Evolutionary conservation across 2,113 vertebrate genomes (phyloP).

Genomic region (Oryzias celebensis): DNA sequence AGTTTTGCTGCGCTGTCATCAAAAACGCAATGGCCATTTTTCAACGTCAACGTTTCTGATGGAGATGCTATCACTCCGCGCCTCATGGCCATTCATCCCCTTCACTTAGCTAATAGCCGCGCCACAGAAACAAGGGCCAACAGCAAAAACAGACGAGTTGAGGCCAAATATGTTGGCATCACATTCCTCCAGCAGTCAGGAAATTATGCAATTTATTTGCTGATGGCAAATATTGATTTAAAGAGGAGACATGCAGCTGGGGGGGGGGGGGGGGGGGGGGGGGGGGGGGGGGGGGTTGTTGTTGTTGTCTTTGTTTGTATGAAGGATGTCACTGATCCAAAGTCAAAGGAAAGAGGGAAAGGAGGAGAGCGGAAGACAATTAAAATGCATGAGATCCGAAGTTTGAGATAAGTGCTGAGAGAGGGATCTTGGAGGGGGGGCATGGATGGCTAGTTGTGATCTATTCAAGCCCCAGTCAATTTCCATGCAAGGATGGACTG

Average conservation of each 20-base stretch:
- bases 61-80: constrained; percentile 74
- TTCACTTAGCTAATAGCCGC: constrained; percentile 80
- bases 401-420: constrained; percentile 70
- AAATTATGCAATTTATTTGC: constrained; percentile 75
- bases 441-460: constrained; percentile 65
- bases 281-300: constrained; percentile 12
- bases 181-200: constrained; percentile 71
- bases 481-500: constrained; percentile 64
- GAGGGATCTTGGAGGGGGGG: constrained; percentile 51
- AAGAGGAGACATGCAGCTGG: constrained; percentile 32
- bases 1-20: constrained; percentile 75
- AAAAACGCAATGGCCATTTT: constrained; percentile 72
- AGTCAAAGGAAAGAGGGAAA: constrained; percentile 61
- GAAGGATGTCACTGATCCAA: constrained; percentile 74
- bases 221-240: constrained; percentile 82
- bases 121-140: constrained; percentile 47
- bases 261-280: constrained; percentile 8
- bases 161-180: constrained; percentile 66
- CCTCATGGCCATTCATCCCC: constrained; percentile 79
- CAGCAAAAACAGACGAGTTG: constrained; percentile 51
- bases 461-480: constrained; percentile 71
- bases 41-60: constrained; percentile 78
- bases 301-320: constrained; percentile 64
- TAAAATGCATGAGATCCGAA: constrained; percentile 75
- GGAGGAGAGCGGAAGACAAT: constrained; percentile 44